Percentiles rank a stretch among this genome's conserved stretches.
phyloP scores from a whole-genome alignment of 2,888 invertebrate species.

The Caenorhabditis uteleia region DNA sequence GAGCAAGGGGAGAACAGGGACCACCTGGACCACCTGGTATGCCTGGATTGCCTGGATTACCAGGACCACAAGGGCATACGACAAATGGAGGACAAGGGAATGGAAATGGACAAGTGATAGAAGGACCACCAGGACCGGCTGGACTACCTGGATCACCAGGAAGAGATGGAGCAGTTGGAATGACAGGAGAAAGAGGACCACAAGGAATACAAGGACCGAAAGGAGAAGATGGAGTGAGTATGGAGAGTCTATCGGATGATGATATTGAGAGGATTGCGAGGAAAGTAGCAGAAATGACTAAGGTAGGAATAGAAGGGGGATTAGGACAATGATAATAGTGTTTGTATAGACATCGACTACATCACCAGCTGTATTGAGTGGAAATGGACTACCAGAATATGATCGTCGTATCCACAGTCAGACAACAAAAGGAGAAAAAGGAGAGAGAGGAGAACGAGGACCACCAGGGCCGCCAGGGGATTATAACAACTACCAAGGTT shows the following conservation, averaged over 20 bases:
- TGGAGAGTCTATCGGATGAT: conserved; percentile 56
- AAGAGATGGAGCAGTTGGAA: conserved; percentile 46
- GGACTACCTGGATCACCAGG: conserved; percentile 48
- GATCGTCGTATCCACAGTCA: conserved; percentile 41
- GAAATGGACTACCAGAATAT: conserved; percentile 48
- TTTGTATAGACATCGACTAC: too few relatives aligned
- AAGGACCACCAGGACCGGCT: conserved; percentile 40
- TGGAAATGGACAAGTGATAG: conserved; percentile 19
- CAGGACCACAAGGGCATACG: conserved; percentile 29
- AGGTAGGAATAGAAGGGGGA: neutral
- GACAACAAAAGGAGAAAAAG: conserved; percentile 49
- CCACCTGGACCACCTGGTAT: conserved; percentile 40
- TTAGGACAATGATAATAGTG: too few relatives aligned
- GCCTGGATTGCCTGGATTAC: conserved; percentile 44
- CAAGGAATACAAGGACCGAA: conserved; percentile 39
- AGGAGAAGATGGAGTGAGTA: conserved; percentile 40
- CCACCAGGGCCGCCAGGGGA: conserved; percentile 52
- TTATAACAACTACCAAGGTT: too few relatives aligned
- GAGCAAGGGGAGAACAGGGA: conserved; percentile 44
- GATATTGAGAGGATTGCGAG: conserved; percentile 62
- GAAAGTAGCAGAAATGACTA: conserved; percentile 14
- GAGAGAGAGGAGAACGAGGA: conserved; percentile 40
- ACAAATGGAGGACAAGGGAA: conserved; percentile 5
- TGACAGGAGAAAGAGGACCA: conserved; percentile 23
- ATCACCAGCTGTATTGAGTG: too few relatives aligned